Evolutionary conservation across 35 echinoderm and acorn worm genomes (phyloP), one percentile per base, ranked within the genome.

Genomic region (Heliocidaris tuberculata): DNA sequence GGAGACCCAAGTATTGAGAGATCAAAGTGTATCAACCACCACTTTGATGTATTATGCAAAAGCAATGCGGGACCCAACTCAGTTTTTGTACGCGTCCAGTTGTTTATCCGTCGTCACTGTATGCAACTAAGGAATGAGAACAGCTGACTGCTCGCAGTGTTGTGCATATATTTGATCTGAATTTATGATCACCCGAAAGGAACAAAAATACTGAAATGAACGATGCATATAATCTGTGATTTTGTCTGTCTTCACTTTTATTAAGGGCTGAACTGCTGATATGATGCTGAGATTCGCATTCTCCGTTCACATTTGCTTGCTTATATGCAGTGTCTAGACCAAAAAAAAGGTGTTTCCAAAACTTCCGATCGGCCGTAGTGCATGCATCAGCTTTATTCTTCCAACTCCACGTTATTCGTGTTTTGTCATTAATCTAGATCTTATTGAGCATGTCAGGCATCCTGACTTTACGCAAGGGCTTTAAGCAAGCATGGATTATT

Each of bases 1-100:
- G 95, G 95, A 49, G 95, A 47, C 95, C 95, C 13, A 96, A 96
- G 49, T 96, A 96, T 78, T 78, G 65, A 78, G 27, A 17, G 21
- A 78, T 78, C 61, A 27, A 71, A 17, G 24, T 3, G 61, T 71
- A 24, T 71, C 24, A 71, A 71, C 24, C 19, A 71, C 3, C 61
- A 0, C 10, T 12, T 19, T 12, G 5, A 27, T 42, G 35, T 24
- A 5, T n/a, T n/a, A 78, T 78, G 65, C 65, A 78, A 78, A 56
- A 78, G 65, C 7, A 78, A 78, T 21, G 27, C 21, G 65, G 65
- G 21, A 78, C 65, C 24, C 65, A 78, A 78, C 65, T 78, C 65
- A 78, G 27, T 78, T 6, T n/a, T 0, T 78, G 65, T 7, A 21
- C 4, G 21, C 6, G 65, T 21, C 65, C 65, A 78, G 65, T n/a